Base-by-base conservation (phyloP, 2,113 vertebrate species). In the Candoia aspera region DNA sequence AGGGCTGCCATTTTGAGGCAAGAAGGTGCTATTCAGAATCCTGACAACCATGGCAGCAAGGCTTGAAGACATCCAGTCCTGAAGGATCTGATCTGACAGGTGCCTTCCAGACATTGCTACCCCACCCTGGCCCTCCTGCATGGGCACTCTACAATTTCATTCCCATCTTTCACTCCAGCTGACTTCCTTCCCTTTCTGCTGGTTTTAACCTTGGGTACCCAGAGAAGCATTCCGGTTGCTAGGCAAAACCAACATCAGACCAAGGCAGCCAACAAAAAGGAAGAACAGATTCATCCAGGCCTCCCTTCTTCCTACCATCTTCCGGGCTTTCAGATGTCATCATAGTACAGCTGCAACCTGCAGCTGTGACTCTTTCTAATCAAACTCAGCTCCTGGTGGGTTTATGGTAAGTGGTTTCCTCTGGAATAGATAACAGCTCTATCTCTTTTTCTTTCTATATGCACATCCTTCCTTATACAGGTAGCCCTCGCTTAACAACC, bases 11-110 rank as follows among this genome's bases (percentile, higher is more conserved):
- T 55, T 90, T 59, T 23, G 3, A n/a, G 55, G 46, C 83, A 23
- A 42, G 42, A 86, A 13, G 79, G 84, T 53, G 84, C 90, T n/a
- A 4, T 86, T 58, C 19, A 10, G 9, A 33, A 8, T 13, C 90
- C 42, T 62, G 83, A 62, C 42, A 23, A 6, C 6, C 42, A n/a
- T 23, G 11, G 10, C 53, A 55, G 64, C 1, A 5, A 4, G 9
- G 42, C 57, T 12, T 46, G 64, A 4, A 86, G 46, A 57, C 83
- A 91, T 19, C 0, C 58, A 33, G 58, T 11, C 19, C n/a, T 86
- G 90, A 86, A 49, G 90, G 83, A 91, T 64, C 58, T 29, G 90
- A 64, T 37, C 26, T 9, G 90, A 91, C 83, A 86, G 90, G 37
- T 1, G 46, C 17, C 46, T 62, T 37, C 29, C 90, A 13, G 17